Evolutionary conservation across 2,888 invertebrate species (phyloP).

Genomic region (Synergus gifuensis): DNA sequence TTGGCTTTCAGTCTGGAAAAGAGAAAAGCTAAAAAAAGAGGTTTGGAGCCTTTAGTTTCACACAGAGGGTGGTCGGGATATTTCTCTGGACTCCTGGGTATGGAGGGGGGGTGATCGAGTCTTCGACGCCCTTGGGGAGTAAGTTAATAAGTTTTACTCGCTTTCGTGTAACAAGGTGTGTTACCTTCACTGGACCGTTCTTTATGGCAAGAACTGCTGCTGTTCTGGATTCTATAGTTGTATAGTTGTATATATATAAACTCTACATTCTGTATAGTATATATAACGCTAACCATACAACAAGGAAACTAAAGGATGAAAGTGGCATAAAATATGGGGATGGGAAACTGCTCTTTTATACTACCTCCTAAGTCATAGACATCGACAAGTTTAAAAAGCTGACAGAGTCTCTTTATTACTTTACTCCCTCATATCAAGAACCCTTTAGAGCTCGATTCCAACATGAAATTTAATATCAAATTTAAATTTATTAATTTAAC

Average conservation of each 20-base stretch:
- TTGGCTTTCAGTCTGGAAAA: conserved; percentile 21
- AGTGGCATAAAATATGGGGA: conserved; percentile 22
- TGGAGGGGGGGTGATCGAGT: conserved; percentile 11
- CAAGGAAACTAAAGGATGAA: not conserved
- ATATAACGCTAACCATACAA: conserved; percentile 2
- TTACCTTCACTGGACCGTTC: conserved; percentile 49
- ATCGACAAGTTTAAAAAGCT: conserved; percentile 63
- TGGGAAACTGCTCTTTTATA: conserved; percentile 46
- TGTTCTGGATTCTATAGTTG: not conserved
- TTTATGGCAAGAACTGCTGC: conserved; percentile 38
- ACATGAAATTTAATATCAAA: not conserved
- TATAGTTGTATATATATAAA: not conserved
- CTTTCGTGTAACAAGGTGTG: conserved; percentile 47
- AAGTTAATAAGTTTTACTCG: conserved; percentile 59
- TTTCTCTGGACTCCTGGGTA: conserved; percentile 20
- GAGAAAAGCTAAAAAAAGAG: not conserved
- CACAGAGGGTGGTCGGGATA: conserved; percentile 35
- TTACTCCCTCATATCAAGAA: conserved; percentile 49
- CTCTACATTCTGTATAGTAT: not conserved
- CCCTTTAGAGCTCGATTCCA: not conserved
- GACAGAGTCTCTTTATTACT: conserved; percentile 58
- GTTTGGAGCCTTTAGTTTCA: conserved; percentile 28
- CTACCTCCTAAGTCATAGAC: conserved; percentile 51
- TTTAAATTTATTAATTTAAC: not conserved
- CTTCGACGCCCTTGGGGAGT: conserved; percentile 51